Base-by-base conservation (phyloP, 2,888 invertebrate species). In the Pheosia tremula region DNA sequence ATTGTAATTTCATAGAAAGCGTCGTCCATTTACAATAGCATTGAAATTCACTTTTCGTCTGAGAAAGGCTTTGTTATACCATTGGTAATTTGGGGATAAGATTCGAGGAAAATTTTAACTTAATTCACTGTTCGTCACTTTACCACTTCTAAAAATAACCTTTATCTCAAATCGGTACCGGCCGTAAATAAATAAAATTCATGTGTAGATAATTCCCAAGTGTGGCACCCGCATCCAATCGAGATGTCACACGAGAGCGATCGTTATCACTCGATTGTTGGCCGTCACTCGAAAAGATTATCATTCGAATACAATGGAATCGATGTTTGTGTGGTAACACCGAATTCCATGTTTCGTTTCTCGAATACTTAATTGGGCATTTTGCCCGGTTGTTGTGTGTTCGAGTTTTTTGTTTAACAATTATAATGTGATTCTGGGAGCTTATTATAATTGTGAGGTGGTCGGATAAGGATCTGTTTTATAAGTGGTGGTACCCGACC, bases 181-280 rank as follows among this genome's bases (percentile, higher is more conserved):
- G 39, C 45, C 62, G 62, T 68, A 74, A 73, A 78, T 70, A 76
- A 77, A 47, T 47, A 47, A 47, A 47, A 77, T 72, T 71, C 66
- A 68, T 72, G 64, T 70, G 65, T 67, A 66, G 70, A 70, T 68
- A 67, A 68, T 64, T 62, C 67, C 58, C 61, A 56, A 58, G 60
- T 61, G 75, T 73, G 81, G 79, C 81, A 79, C 87, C 87, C 87
- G 86, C 86, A 87, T 87, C 82, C 81, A 82, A 84, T 82, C 79
- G 76, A 72, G 74, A 74, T 78, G 79, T 75, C 75, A 78, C 79
- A 72, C 55, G 50, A 39, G 63, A 49, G 66, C 68, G 83, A 84
- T 84, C 66, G 76, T 80, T 81, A 85, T 84, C 86, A 70, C 63
- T 65, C 67, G 80, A 78, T 76, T 74, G 75, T 78, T 69, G 70